Evolutionary conservation across 2,888 invertebrate species (phyloP).

Genomic region (Arctia plantaginis): DNA sequence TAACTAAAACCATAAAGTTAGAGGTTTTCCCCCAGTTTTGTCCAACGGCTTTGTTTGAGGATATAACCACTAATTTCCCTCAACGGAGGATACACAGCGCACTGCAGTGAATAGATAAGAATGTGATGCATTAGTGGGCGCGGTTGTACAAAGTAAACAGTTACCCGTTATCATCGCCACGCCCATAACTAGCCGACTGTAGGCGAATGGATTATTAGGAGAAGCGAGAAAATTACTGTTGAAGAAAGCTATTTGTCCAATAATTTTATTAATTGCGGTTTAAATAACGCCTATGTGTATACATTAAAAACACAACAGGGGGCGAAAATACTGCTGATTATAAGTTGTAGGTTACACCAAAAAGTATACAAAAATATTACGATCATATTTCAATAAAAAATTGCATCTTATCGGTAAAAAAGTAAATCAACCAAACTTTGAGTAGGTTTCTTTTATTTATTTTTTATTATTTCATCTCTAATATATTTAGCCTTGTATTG

Average conservation of each 20-base stretch:
- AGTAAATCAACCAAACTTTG: no score
- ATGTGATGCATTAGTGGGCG: constrained; percentile 74
- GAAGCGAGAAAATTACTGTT: constrained; percentile 16
- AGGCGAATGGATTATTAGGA: constrained; percentile 31
- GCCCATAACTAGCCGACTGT: constrained; percentile 51
- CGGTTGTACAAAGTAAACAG: constrained; percentile 69
- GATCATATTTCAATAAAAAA: no score
- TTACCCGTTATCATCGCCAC: constrained; percentile 56
- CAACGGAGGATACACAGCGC: constrained; percentile 41
- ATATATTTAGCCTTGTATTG: no score
- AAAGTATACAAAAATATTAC: no score
- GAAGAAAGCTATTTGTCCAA: neutral
- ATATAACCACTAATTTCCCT: constrained; percentile 47
- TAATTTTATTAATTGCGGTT: neutral
- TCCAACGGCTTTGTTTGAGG: constrained; percentile 20
- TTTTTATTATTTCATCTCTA: no score
- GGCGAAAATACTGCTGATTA: no score
- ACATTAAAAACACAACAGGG: no score
- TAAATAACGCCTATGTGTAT: neutral
- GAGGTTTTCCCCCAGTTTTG: constrained; percentile 4
- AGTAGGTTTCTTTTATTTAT: no score
- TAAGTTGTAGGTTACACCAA: no score
- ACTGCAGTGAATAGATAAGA: constrained; percentile 73
- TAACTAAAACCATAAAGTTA: neutral
- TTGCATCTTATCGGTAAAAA: no score